Base-by-base conservation (phyloP, 1,140 invertebrate species). In the Drosophila takahashii region DNA sequence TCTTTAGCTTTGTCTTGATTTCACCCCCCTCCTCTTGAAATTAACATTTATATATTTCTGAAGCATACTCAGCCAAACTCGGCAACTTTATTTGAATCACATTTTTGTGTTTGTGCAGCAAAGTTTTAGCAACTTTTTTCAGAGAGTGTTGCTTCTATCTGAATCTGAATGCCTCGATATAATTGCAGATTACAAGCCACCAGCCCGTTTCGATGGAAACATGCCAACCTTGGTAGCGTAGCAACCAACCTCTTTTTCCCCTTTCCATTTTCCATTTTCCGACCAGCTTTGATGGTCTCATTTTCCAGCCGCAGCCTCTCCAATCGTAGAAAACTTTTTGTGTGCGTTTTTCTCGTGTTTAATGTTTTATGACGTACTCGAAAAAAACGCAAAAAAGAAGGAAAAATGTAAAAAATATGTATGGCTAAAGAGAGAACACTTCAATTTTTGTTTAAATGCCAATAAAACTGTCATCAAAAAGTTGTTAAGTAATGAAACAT, bases 381-480 rank as follows among this genome's bases (percentile, higher is more conserved):
- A 70, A 70, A 37, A 36, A 44, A 44, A 44, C 3, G 32, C 11
- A 10, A 27, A 32, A 34, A 54, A 22, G 51, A 52, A 37, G 29
- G 0, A 48, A 47, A 74, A 53, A 54, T 74, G 45, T 10, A 15
- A 47, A 56, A 70, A 64, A 70, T 69, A 70, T 70, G 64, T 70
- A 47, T 48, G 65, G 64, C 41, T 32, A 37, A 45, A 32, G 10
- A 32, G 10, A 69, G 64, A 69, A 70, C 66, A 70, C 66, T 70
- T 70, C 72, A 71, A 75, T 75, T 54, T 76, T 64, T 74, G 77
- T 65, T 62, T 66, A 87, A 87, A 78, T 79, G 78, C 83, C 75
- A 86, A 86, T 86, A 87, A 87, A 86, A 86, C 74, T 86, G 81
- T 86, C 81, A 86, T 86, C 83, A 87, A 86, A 87, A 86, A 86